Evolutionary conservation across 2,113 vertebrate genomes (phyloP).

Genomic region (Enhydra lutris): DNA sequence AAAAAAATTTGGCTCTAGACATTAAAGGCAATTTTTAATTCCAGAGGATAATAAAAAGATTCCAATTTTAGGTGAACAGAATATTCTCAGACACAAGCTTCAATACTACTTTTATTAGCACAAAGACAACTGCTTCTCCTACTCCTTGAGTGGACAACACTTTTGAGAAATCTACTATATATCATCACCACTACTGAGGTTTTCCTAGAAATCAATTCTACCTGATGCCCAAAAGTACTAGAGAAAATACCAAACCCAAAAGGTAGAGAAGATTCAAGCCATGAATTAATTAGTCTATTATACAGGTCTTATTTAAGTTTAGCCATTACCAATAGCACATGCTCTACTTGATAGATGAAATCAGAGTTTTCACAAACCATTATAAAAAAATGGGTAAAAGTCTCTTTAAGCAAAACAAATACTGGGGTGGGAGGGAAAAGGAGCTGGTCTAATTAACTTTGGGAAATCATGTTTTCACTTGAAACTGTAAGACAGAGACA

Average conservation of each 20-base stretch:
- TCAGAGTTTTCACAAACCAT: neutral
- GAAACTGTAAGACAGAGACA: neutral
- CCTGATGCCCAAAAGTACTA: neutral
- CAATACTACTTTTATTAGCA: neutral
- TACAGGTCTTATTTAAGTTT: neutral
- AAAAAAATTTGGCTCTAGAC: neutral
- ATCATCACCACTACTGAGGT: neutral
- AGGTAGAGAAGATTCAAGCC: neutral
- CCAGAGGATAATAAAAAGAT: neutral
- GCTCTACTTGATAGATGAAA: neutral
- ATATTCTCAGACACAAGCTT: neutral
- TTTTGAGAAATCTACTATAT: neutral
- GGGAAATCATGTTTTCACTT: neutral
- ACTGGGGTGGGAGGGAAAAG: neutral
- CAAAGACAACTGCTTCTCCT: neutral
- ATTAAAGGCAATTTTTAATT: neutral
- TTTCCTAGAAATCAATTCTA: neutral
- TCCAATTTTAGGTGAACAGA: neutral
- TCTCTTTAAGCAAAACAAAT: constrained; percentile 4
- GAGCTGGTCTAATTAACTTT: neutral
- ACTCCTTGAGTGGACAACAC: neutral
- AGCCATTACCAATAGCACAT: neutral
- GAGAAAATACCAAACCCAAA: neutral
- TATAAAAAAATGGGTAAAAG: neutral
- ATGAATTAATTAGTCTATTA: neutral